Evolutionary conservation across 1,140 invertebrate genomes (phyloP).

Genomic region (Aradophagus sp.): DNA sequence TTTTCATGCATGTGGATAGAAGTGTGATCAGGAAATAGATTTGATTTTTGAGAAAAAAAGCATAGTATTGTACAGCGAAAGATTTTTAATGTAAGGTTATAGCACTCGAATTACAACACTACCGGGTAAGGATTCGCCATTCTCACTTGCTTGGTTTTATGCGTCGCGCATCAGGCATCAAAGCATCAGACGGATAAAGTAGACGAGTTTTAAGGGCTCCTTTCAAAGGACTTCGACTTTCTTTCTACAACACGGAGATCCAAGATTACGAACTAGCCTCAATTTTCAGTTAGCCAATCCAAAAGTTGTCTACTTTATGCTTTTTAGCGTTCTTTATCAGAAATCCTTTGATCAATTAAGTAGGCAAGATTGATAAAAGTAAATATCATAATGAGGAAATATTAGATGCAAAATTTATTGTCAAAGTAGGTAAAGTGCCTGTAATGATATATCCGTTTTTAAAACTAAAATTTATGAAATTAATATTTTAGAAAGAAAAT

Average conservation of each 20-base stretch:
- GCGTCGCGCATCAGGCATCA: conserved; percentile 33
- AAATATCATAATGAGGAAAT: conserved; percentile 46
- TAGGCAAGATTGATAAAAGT: conserved; percentile 47
- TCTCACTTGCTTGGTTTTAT: conserved; percentile 26
- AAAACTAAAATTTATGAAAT: too few relatives aligned
- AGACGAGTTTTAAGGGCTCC: conserved; percentile 29
- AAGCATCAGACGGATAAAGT: conserved; percentile 46
- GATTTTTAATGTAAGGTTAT: too few relatives aligned
- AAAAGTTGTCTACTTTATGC: conserved; percentile 48
- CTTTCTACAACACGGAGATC: conserved; percentile 19
- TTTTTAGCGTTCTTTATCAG: conserved; percentile 43
- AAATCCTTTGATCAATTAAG: conserved; percentile 53
- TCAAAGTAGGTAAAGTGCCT: conserved; percentile 1
- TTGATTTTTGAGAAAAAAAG: too few relatives aligned
- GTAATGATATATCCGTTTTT: too few relatives aligned
- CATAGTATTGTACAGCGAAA: too few relatives aligned
- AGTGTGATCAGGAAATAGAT: too few relatives aligned
- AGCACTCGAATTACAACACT: too few relatives aligned
- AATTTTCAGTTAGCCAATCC: conserved; percentile 43
- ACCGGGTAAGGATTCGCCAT: conserved; percentile 17
- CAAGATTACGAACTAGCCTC: conserved; percentile 45
- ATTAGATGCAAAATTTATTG: conserved; percentile 43
- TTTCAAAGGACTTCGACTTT: conserved; percentile 50
- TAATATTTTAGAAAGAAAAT: too few relatives aligned
- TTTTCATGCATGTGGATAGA: too few relatives aligned